Evolutionary conservation across 2,888 invertebrate species (phyloP), one percentile per base, ranked within the genome.

Genomic region (Nezara viridula): DNA sequence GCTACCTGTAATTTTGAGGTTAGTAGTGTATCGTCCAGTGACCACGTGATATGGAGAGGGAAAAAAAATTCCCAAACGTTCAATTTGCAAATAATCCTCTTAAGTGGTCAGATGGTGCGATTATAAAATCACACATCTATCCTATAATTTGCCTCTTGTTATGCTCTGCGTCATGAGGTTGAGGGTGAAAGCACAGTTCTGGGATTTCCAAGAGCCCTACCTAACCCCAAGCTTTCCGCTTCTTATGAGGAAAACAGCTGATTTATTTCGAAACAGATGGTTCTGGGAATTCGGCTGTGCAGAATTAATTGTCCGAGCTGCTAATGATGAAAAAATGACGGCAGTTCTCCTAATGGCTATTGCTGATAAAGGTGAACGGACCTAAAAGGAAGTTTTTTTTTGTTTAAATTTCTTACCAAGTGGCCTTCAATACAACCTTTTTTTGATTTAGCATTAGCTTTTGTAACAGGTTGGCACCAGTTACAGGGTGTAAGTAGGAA

Each of bases 241-340:
- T n/a, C 81, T 44, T 47, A n/a, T 6, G 81, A 47, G 81, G 81
- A 81, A 81, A 44, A 1, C 3, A 24, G 81, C 44, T 81, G 44
- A 44, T 27, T 81, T 81, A 81, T 47, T 81, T 81, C 81, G 81
- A 81, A 81, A 47, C 81, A 24, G 81, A n/a, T 47, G 24, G n/a
- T 44, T 81, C 81, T 4, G 2, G 37, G 66, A 32, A 73, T 73
- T 73, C 32, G 66, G 66, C 37, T 73, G 19, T 73, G 37, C 66
- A 37, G 32, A 73, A 73, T 73, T 73, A 37, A 73, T 73, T 73
- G 37, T 73, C 19, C 66, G 10, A 37, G 37, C 37, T 37, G 7
- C 66, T 73, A 37, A 73, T 73, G 32, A 73, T 19, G 37, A 9
- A 37, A 73, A 73, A 37, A 37, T 27, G 0, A 21, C 9, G 32